Evolutionary conservation across 1,140 invertebrate species (phyloP).

Genomic region (Drosophila sp.): DNA sequence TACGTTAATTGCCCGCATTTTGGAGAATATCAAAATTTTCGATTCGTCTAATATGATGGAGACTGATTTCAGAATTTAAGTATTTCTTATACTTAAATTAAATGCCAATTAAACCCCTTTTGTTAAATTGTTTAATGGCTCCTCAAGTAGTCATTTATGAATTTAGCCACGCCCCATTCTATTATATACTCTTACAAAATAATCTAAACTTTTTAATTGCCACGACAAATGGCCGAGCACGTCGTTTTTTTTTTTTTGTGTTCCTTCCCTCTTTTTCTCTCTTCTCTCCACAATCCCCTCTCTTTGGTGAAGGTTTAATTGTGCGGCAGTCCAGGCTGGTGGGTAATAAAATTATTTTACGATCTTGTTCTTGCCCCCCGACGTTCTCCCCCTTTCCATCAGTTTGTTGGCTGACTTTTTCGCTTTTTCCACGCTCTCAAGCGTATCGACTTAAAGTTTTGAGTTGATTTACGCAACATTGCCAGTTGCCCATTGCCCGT

Average conservation of each 20-base stretch:
- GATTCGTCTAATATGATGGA: slow-evolving; percentile 11
- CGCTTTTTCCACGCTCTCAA: slow-evolving; percentile 25
- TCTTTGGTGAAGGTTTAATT: slow-evolving; percentile 57
- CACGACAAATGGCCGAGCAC: slow-evolving; percentile 63
- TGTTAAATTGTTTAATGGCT: slow-evolving; percentile 31
- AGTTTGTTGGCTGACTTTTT: not conserved
- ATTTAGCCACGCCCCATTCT: slow-evolving; percentile 23
- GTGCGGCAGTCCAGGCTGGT: slow-evolving; percentile 66
- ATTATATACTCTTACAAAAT: slow-evolving; percentile 64
- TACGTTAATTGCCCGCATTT: slow-evolving; percentile 56
- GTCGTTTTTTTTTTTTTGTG: slow-evolving; percentile 37
- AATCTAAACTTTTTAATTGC: slow-evolving; percentile 78
- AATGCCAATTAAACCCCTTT: slow-evolving; percentile 43
- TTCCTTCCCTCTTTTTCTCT: slow-evolving; percentile 22
- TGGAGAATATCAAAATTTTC: slow-evolving; percentile 17
- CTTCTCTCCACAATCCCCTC: slow-evolving; percentile 5
- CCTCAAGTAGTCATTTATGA: slow-evolving; percentile 46
- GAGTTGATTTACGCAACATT: slow-evolving; percentile 66
- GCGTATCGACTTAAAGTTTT: slow-evolving; percentile 62
- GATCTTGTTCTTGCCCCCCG: slow-evolving; percentile 53
- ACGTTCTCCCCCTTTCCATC: not conserved
- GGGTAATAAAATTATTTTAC: slow-evolving; percentile 78
- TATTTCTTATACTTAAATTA: slow-evolving; percentile 24
- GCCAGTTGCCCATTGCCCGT: slow-evolving; percentile 15
- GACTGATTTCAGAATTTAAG: slow-evolving; percentile 4